These are phyloP conservation scores for Drosophila demipolita DNA, from an alignment of 2,888 invertebrate genomes.

Conservation along the genomic window DNA sequence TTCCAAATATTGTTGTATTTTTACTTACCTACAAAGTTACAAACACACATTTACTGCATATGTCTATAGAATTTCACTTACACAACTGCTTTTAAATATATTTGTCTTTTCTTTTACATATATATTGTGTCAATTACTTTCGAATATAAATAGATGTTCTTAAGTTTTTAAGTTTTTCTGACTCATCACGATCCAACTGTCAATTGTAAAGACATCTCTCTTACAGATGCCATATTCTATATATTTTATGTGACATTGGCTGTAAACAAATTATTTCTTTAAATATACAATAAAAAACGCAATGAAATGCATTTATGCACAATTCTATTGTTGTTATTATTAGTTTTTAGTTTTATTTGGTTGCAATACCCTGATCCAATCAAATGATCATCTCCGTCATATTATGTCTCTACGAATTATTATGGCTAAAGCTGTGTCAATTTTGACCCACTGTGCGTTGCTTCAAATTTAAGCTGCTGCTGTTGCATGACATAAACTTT, in stretches of 20 bases:
- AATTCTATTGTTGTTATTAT: background rate
- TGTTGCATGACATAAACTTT: conserved; percentile 79
- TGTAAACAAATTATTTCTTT: background rate
- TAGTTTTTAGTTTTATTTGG: too few species aligned
- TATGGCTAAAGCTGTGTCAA: background rate
- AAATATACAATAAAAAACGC: background rate
- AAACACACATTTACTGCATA: background rate
- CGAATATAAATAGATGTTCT: conserved; percentile 35
- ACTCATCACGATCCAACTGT: conserved; percentile 4
- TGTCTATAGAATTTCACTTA: conserved; percentile 33
- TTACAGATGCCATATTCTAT: background rate
- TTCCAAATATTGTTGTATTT: conserved; percentile 53
- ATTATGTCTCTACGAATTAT: background rate
- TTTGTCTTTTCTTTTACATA: conserved; percentile 1
- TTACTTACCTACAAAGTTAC: conserved; percentile 1
- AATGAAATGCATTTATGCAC: background rate
- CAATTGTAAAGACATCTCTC: background rate
- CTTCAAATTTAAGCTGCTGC: conserved; percentile 24
- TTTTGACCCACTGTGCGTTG: conserved; percentile 41
- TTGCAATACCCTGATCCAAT: background rate
- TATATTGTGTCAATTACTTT: conserved; percentile 45
- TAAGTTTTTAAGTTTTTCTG: background rate
- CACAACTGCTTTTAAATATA: background rate
- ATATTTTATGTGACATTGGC: conserved; percentile 3
- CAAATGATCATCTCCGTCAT: background rate